These are phyloP conservation scores for Macroteleia sp. DNA, from an alignment of 2,888 invertebrate species.

Conservation along the genomic window DNA sequence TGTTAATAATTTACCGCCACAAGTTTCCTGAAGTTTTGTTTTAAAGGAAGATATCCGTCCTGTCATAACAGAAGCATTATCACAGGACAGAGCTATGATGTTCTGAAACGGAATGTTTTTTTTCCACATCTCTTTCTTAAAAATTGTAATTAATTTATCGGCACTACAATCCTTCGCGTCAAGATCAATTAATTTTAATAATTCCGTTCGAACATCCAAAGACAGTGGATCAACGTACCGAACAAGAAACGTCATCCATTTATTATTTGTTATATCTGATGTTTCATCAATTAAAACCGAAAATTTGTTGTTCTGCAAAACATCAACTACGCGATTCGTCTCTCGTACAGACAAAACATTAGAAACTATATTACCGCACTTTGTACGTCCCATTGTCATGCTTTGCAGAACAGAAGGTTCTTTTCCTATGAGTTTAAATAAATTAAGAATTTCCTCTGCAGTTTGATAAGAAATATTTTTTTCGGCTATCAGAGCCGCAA, in stretches of 20 bases:
- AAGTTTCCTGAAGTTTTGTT: no score
- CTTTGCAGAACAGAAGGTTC: slow-evolving; percentile 32
- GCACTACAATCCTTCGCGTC: no score
- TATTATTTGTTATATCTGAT: no score
- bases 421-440: slow-evolving; percentile 32
- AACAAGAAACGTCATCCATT: no score
- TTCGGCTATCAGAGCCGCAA: slow-evolving; percentile 36
- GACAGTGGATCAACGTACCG: slow-evolving; percentile 1
- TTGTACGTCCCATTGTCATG: slow-evolving; percentile 10
- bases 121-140: no score
- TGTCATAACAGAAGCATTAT: no score
- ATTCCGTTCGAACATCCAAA: background rate
- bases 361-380: background rate
- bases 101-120: no score
- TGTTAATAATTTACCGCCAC: no score
- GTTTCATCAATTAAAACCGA: no score
- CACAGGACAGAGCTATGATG: no score
- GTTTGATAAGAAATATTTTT: slow-evolving; percentile 26
- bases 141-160: slow-evolving; percentile 6
- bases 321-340: background rate
- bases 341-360: background rate
- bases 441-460: slow-evolving; percentile 14
- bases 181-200: no score
- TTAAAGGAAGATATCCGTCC: no score
- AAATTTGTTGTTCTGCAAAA: slow-evolving; percentile 1